Conservation (phyloP, 2,797 vertebrate species). For the Chelon auratus region DNA sequence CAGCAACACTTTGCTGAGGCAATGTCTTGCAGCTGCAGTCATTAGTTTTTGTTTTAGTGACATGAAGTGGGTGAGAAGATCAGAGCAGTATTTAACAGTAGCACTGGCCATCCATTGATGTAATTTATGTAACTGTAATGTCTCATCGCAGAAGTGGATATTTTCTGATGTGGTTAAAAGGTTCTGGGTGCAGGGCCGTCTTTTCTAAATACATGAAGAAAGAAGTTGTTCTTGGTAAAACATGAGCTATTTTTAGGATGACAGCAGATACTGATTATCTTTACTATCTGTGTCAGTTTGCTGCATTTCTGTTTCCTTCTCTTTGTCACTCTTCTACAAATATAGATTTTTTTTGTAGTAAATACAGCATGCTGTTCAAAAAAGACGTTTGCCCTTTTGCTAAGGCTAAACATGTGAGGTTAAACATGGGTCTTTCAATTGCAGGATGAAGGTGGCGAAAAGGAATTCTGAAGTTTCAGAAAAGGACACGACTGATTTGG, state of each 20-base stretch:
- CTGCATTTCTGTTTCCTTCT: not conserved
- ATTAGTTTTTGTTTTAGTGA: too few relatives aligned
- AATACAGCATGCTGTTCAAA: not conserved
- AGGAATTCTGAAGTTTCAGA: slow-evolving; percentile 60
- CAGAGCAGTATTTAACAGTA: too few relatives aligned
- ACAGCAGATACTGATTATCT: not conserved
- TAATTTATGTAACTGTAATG: too few relatives aligned
- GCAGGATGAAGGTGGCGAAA: slow-evolving; percentile 71
- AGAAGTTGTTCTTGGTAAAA: slow-evolving; percentile 2
- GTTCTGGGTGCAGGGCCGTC: not conserved
- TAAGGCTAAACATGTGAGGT: not conserved
- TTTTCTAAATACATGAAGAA: slow-evolving; percentile 5
- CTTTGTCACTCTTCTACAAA: not conserved
- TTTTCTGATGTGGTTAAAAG: not conserved
- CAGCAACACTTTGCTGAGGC: too few relatives aligned
- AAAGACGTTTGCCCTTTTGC: too few relatives aligned
- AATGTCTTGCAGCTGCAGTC: too few relatives aligned
- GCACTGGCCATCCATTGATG: too few relatives aligned
- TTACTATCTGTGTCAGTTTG: not conserved
- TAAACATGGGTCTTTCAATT: not conserved
- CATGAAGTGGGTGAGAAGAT: too few relatives aligned
- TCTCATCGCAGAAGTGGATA: not conserved
- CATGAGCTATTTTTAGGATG: not conserved
- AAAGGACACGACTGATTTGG: slow-evolving; percentile 76
- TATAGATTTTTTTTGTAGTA: not conserved